Conservation (phyloP, 2,797 vertebrate species). For the Lepus oiostolus region DNA sequence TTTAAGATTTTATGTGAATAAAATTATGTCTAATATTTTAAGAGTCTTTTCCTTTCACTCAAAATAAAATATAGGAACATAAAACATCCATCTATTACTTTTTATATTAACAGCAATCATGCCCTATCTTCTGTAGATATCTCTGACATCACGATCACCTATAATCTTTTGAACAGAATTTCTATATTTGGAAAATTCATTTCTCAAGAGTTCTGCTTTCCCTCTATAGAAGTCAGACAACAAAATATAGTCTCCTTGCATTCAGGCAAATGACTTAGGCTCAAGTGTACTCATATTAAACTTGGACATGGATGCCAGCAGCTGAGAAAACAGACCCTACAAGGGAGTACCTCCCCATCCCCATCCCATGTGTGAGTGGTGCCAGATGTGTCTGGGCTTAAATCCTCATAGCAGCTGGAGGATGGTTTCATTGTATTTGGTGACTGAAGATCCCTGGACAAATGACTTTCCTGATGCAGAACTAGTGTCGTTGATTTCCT, state of each 20-base stretch:
- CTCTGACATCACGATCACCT: not conserved
- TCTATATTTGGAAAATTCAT: not conserved
- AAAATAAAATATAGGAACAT: not conserved
- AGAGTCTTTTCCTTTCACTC: not conserved
- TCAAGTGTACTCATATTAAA: not conserved
- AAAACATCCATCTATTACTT: not conserved
- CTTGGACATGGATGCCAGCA: not conserved
- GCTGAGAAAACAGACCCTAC: not conserved
- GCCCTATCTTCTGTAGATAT: not conserved
- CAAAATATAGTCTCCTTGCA: not conserved
- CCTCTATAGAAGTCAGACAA: not conserved
- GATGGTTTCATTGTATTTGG: not conserved
- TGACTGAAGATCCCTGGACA: not conserved
- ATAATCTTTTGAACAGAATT: not conserved
- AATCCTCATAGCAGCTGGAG: not conserved
- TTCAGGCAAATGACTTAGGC: not conserved
- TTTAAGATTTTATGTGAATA: not conserved
- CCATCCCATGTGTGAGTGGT: not conserved
- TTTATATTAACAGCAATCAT: not conserved
- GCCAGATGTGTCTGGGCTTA: not conserved
- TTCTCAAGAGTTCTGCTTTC: not conserved
- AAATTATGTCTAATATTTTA: not conserved
- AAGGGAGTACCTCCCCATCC: no score
- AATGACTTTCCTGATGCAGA: not conserved
- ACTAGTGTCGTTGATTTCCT: not conserved